Conservation (phyloP, 1,140 invertebrate species). For the Theocolax elegans region DNA sequence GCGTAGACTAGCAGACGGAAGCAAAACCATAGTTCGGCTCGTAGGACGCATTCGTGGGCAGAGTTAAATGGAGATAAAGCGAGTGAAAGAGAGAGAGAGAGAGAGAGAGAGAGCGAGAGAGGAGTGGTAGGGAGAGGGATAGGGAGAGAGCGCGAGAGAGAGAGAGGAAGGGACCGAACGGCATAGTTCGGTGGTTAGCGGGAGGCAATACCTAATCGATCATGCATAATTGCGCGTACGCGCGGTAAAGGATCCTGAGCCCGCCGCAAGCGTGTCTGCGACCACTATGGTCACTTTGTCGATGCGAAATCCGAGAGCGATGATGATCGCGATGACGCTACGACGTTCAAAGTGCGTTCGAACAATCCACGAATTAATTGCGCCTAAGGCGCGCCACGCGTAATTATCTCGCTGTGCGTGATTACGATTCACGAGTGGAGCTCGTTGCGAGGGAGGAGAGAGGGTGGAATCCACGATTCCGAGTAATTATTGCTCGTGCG, state of each 20-base stretch:
- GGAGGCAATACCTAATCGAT: constrained; percentile 11
- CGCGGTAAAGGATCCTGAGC: not conserved
- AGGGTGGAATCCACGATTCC: too few relatives aligned
- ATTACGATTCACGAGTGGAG: not conserved
- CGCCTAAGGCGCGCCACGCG: not conserved
- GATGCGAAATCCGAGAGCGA: not conserved
- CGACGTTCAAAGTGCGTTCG: not conserved
- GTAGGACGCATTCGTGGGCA: too few relatives aligned
- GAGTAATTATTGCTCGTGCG: not conserved
- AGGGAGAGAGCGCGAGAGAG: too few relatives aligned
- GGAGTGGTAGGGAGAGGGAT: too few relatives aligned
- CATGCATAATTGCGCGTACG: constrained; percentile 15
- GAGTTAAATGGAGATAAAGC: too few relatives aligned
- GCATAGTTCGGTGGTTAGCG: not conserved
- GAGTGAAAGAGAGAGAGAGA: too few relatives aligned
- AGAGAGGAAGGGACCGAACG: too few relatives aligned
- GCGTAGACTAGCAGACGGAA: not conserved
- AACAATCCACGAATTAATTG: constrained; percentile 8
- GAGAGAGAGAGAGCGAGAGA: too few relatives aligned
- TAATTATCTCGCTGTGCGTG: constrained; percentile 6
- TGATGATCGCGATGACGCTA: not conserved
- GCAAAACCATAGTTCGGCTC: too few relatives aligned
- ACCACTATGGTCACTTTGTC: not conserved
- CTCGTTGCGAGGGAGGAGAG: too few relatives aligned
- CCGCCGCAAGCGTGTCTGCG: too few relatives aligned